These are phyloP conservation scores for Phthorimaea operculella DNA, from an alignment of 1,140 invertebrate species.

Conservation along the genomic window DNA sequence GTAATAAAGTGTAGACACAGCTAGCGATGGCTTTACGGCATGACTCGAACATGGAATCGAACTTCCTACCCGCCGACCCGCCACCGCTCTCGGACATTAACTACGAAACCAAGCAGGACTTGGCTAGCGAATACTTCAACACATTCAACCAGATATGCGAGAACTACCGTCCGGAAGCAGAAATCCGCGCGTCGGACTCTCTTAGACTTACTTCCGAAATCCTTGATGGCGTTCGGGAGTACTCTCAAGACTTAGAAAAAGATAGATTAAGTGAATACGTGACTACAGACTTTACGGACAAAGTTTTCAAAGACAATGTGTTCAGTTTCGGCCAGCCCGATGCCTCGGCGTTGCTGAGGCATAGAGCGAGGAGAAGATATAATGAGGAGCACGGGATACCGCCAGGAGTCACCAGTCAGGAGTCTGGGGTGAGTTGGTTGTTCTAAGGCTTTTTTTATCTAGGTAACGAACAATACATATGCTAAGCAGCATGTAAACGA, in stretches of 20 bases:
- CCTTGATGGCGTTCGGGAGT: conserved; percentile 41
- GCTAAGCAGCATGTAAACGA: no score
- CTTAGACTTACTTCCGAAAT: conserved; percentile 49
- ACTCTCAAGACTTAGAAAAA: conserved; percentile 6
- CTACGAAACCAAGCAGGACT: conserved; percentile 42
- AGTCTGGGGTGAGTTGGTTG: conserved; percentile 52
- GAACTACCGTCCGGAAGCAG: conserved; percentile 43
- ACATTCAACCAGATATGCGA: conserved; percentile 60
- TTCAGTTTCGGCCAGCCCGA: conserved; percentile 60
- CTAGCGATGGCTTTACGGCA: conserved; percentile 39
- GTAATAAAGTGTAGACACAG: conserved; percentile 7
- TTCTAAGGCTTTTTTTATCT: no score
- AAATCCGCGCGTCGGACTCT: conserved; percentile 48
- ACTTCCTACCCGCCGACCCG: conserved; percentile 49
- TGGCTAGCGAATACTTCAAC: conserved; percentile 57
- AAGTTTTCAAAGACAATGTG: conserved; percentile 47
- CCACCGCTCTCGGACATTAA: conserved; percentile 33
- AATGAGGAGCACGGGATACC: conserved; percentile 53
- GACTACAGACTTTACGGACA: conserved; percentile 48
- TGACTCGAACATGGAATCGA: conserved; percentile 45
- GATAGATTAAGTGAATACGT: conserved; percentile 23
- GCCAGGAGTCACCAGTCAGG: conserved; percentile 48
- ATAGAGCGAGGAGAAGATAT: conserved; percentile 45
- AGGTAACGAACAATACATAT: no score
- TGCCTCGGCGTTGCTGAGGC: conserved; percentile 47